A percentile compares a stretch with the other conserved stretches of the same genome.
phyloP scores from a whole-genome alignment of 2,888 invertebrate species.

The Notodromas monacha region DNA sequence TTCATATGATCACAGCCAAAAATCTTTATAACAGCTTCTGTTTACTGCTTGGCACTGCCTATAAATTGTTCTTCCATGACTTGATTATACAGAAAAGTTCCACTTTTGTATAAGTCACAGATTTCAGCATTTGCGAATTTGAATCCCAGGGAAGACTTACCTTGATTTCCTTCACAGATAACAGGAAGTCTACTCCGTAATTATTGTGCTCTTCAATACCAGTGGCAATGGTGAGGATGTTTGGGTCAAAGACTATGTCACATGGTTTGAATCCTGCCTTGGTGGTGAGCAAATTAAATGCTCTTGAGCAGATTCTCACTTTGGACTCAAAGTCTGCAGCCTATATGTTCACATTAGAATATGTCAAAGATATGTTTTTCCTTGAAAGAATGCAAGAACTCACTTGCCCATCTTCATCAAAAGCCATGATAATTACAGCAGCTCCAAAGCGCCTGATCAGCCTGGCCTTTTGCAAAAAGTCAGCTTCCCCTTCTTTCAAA shows the following conservation, averaged over 20 bases:
- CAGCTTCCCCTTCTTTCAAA: conserved; percentile 23
- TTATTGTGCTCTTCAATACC: conserved; percentile 24
- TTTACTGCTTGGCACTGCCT: no score
- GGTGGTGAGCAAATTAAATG: conserved; percentile 20
- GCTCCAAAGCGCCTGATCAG: conserved; percentile 21
- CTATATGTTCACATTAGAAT: conserved; percentile 12
- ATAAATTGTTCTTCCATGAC: no score
- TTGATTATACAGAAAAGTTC: no score
- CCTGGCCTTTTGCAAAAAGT: conserved; percentile 21
- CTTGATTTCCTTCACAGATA: conserved; percentile 20
- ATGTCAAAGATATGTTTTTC: neutral
- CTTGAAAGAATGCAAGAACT: conserved; percentile 1
- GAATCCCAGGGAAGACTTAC: conserved; percentile 14
- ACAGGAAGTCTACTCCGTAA: conserved; percentile 22
- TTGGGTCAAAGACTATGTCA: conserved; percentile 26
- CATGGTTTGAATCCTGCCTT: conserved; percentile 21
- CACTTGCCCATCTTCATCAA: conserved; percentile 25
- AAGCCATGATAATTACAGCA: conserved; percentile 25
- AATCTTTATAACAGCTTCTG: no score
- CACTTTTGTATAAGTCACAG: no score
- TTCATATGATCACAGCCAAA: no score
- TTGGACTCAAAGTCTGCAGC: conserved; percentile 21
- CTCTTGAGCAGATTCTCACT: conserved; percentile 22
- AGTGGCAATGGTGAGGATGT: conserved; percentile 25
- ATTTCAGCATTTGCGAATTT: no score